Percentiles rank a stretch among this genome's conserved stretches.
phyloP scores from a whole-genome alignment of 2,113 vertebrate species.

The Crotalus horridus region DNA sequence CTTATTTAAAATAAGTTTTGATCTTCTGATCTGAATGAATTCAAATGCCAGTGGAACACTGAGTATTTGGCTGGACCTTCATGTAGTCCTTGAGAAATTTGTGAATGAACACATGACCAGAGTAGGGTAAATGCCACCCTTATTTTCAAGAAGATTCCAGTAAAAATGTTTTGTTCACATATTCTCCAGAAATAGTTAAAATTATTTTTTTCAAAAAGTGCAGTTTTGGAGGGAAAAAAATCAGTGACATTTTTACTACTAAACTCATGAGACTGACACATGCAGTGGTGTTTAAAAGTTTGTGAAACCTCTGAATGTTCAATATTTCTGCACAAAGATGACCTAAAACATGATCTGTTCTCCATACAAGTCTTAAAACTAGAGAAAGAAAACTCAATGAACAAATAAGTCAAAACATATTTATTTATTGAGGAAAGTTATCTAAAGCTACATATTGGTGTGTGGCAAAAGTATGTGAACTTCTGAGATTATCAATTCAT shows the following conservation, averaged over 20 bases:
- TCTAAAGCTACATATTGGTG: not conserved
- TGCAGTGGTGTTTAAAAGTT: not conserved
- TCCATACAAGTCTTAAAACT: not conserved
- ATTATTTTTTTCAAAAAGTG: not conserved
- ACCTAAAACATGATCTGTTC: not conserved
- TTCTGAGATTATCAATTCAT: not conserved
- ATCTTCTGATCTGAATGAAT: not conserved
- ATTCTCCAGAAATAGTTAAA: not conserved
- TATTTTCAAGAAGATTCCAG: not conserved
- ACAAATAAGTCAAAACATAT: not conserved
- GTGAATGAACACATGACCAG: not conserved
- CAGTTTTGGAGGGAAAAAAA: not conserved
- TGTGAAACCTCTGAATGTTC: not conserved
- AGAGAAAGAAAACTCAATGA: not conserved
- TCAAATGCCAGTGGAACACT: not conserved
- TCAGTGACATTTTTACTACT: not conserved
- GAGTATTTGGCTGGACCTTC: not conserved
- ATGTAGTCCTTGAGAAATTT: not conserved
- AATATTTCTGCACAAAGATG: not conserved
- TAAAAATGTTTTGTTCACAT: not conserved
- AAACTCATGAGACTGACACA: not conserved
- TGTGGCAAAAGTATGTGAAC: not conserved
- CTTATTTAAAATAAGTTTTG: not conserved
- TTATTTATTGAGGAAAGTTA: not conserved
- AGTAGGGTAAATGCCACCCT: not conserved